phyloP scores from a whole-genome alignment of 2,113 vertebrate species.

The Anhinga rufa region DNA sequence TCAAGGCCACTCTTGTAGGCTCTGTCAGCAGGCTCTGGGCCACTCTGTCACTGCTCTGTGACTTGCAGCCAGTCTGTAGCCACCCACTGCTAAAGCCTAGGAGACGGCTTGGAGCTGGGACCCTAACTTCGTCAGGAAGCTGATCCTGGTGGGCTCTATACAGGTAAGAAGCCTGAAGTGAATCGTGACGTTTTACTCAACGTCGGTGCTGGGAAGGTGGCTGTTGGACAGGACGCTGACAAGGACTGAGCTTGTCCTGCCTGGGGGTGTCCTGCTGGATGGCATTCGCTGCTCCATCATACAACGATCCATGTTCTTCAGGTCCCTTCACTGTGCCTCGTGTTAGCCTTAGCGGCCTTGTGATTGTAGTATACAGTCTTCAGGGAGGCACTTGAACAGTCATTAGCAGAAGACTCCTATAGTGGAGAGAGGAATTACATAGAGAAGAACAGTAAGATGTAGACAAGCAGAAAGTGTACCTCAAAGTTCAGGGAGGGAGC shows the following conservation, averaged over 20 bases:
- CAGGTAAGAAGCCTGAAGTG: background rate
- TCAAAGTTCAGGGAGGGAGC: background rate
- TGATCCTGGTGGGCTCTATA: background rate
- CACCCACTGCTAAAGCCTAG: background rate
- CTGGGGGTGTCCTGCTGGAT: background rate
- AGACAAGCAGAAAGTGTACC: background rate
- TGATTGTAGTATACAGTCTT: background rate
- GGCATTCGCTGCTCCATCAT: background rate
- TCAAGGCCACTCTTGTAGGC: background rate
- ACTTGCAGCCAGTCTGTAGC: background rate
- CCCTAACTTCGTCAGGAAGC: background rate
- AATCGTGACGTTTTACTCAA: background rate
- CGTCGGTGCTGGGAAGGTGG: background rate
- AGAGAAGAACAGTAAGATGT: background rate
- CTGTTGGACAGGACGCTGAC: background rate
- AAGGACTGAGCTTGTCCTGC: background rate
- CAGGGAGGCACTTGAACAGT: background rate
- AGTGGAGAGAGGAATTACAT: background rate
- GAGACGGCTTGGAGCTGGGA: background rate
- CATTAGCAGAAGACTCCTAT: background rate
- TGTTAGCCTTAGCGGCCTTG: background rate
- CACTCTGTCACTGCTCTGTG: background rate
- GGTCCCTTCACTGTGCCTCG: background rate
- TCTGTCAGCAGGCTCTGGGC: background rate
- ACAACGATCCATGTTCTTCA: background rate